phyloP scores from a whole-genome alignment of 1,140 invertebrate genomes.

The Sipha flava region DNA sequence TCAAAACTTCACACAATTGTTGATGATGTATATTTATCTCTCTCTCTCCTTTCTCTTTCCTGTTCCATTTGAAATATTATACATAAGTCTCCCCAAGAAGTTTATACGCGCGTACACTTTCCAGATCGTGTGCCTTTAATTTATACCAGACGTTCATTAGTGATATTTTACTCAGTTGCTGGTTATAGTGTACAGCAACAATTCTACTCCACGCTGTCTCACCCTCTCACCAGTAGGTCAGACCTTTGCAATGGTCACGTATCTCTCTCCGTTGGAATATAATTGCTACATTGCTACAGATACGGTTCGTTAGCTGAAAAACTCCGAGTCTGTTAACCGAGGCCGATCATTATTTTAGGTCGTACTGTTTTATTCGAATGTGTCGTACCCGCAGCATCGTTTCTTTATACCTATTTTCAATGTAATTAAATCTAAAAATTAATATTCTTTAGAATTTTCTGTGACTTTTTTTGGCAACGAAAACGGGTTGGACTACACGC shows the following conservation, averaged over 20 bases:
- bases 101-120: neutral
- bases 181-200: no score
- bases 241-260: slow-evolving; percentile 27
- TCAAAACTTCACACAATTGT: neutral
- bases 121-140: neutral
- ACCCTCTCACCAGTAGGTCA: neutral
- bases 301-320: slow-evolving; percentile 16
- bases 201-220: no score
- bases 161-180: neutral
- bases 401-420: no score
- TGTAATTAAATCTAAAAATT: no score
- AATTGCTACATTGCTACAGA: neutral
- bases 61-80: neutral
- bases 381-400: no score
- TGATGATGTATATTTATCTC: neutral
- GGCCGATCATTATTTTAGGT: neutral
- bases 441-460: no score
- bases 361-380: no score
- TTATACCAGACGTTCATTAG: slow-evolving; percentile 29
- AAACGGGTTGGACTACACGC: no score
- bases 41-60: neutral
- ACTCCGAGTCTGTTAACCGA: neutral
- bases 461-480: no score
- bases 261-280: neutral
- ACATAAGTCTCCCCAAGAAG: neutral